Evolutionary conservation across 1,140 invertebrate species (phyloP).

Genomic region (Rhagoletis zephyria): DNA sequence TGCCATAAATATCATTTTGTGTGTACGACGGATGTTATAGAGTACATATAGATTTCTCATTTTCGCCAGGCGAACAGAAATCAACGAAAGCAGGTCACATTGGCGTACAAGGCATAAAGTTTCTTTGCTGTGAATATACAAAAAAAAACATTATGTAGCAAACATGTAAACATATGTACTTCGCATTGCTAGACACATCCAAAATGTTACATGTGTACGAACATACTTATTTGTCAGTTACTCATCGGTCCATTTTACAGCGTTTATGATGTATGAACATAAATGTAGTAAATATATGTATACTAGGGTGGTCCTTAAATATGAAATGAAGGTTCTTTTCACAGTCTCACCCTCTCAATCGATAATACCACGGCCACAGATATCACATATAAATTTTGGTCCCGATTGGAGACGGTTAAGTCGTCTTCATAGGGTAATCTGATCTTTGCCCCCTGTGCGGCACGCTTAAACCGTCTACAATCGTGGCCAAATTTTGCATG

Average conservation of each 20-base stretch:
- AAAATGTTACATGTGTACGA: background rate
- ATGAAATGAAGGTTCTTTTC: too few relatives aligned
- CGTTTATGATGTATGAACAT: too few relatives aligned
- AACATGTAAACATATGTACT: background rate
- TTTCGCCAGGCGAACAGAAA: constrained; percentile 48
- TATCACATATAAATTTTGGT: too few relatives aligned
- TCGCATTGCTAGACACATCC: background rate
- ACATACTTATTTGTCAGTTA: background rate
- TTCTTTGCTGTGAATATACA: constrained; percentile 20
- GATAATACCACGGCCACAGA: too few relatives aligned
- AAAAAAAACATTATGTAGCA: background rate
- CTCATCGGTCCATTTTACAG: background rate
- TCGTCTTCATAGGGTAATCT: too few relatives aligned
- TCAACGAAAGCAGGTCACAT: background rate
- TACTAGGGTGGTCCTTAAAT: too few relatives aligned
- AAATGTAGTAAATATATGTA: too few relatives aligned
- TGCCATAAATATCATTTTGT: constrained; percentile 22
- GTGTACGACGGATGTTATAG: background rate
- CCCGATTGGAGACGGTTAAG: too few relatives aligned
- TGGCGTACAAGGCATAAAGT: background rate
- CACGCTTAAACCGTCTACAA: too few relatives aligned
- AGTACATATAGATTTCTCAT: constrained; percentile 52
- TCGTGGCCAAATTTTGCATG: too few relatives aligned
- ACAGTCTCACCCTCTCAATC: too few relatives aligned
- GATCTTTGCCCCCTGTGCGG: too few relatives aligned